A percentile compares a stretch with the other conserved stretches of the same genome.
phyloP scores from a whole-genome alignment of 2,888 invertebrate species.

The Actias luna region DNA sequence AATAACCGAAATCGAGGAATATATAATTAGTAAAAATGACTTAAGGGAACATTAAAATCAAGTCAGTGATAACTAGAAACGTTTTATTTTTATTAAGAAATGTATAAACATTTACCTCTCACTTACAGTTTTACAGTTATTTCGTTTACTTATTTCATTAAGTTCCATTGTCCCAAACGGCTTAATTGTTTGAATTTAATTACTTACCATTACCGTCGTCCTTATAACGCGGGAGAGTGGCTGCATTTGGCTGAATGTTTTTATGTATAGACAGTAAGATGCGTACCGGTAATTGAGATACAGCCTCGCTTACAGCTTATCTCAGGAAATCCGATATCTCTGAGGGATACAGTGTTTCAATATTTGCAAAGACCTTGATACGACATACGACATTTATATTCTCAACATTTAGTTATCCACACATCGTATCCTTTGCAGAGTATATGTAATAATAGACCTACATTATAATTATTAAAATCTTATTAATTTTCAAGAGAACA shows the following conservation, averaged over 20 bases:
- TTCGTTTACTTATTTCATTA: constrained; percentile 4
- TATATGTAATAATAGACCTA: neutral
- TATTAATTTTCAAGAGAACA: too few species aligned
- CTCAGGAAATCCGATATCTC: constrained; percentile 24
- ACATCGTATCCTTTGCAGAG: neutral
- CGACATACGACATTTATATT: constrained; percentile 7
- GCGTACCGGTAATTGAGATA: constrained; percentile 9
- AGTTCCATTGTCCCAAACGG: constrained; percentile 1
- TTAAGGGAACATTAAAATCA: neutral
- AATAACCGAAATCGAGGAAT: too few species aligned
- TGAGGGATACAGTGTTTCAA: constrained; percentile 19
- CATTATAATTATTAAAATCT: too few species aligned
- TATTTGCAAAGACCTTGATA: constrained; percentile 24
- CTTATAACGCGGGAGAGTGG: constrained; percentile 1
- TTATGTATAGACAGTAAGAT: constrained; percentile 7
- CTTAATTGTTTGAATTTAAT: constrained; percentile 9
- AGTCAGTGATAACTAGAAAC: neutral
- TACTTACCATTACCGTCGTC: constrained; percentile 5
- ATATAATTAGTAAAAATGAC: neutral
- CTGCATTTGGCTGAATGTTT: constrained; percentile 5
- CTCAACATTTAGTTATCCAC: neutral
- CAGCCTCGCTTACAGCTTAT: constrained; percentile 20
- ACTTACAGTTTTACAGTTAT: constrained; percentile 7
- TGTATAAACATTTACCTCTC: neutral
- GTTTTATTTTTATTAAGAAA: neutral